Conservation (phyloP, 1,140 invertebrate genomes). For the Alviniconcha marisindica region DNA sequence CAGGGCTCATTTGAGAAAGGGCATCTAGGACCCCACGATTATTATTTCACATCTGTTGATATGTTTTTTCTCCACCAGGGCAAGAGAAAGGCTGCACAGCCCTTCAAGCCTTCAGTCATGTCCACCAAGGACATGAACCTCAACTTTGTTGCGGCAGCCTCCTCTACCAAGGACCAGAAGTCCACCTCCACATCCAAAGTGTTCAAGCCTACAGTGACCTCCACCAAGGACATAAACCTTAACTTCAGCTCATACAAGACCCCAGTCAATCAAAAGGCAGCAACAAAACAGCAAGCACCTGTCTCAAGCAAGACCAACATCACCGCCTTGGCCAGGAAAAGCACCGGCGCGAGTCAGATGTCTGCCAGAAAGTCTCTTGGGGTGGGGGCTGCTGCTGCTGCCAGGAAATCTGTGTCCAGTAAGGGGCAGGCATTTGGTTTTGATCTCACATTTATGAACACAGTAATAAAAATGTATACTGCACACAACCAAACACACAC, state of each 20-base stretch:
- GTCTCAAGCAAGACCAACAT: background rate
- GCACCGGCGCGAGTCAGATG: background rate
- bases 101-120: conserved; percentile 59
- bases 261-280: background rate
- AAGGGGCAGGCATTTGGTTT: background rate
- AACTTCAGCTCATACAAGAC: conserved; percentile 56
- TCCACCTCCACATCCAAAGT: conserved; percentile 35
- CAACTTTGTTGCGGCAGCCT: conserved; percentile 54
- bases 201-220: conserved; percentile 60
- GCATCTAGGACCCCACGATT: too few species aligned
- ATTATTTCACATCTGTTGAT: too few species aligned
- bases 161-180: background rate
- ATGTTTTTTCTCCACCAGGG: background rate
- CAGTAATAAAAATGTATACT: too few species aligned
- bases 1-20: too few species aligned
- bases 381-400: background rate
- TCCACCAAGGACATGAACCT: conserved; percentile 62
- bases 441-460: background rate
- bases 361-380: conserved; percentile 30
- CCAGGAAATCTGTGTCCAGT: background rate
- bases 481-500: too few species aligned
- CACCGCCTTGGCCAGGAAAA: background rate
- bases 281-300: background rate
- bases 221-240: conserved; percentile 61
- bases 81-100: conserved; percentile 21